Evolutionary conservation across 1,140 invertebrate genomes (phyloP).

Genomic region (Microplitis demolitor): DNA sequence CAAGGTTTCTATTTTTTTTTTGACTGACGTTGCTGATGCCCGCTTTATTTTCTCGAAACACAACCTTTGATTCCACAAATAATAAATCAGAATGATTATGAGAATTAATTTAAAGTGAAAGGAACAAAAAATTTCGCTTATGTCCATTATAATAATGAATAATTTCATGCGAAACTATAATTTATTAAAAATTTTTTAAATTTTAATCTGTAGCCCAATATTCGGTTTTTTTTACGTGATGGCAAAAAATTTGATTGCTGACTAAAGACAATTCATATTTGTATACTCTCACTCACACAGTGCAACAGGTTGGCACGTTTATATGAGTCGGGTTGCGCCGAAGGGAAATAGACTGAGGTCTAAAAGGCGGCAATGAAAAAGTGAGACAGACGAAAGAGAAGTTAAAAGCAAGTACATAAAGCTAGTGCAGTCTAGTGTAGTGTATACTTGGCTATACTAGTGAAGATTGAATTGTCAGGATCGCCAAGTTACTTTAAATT

Average conservation of each 20-base stretch:
- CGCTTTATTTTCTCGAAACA: too few species aligned
- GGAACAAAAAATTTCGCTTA: too few species aligned
- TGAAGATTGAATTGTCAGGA: too few species aligned
- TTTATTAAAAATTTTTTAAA: not conserved
- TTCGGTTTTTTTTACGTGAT: not conserved
- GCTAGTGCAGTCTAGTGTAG: not conserved
- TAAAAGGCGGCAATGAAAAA: not conserved
- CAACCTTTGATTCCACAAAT: too few species aligned
- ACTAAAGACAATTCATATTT: not conserved
- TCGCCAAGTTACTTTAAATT: too few species aligned
- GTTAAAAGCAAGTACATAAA: not conserved
- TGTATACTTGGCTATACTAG: too few species aligned
- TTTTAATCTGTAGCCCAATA: not conserved
- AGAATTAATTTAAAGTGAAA: too few species aligned
- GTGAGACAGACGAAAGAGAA: not conserved
- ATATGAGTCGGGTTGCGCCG: slow-evolving; percentile 6
- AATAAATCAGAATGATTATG: too few species aligned
- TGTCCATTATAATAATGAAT: too few species aligned
- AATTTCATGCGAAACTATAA: not conserved
- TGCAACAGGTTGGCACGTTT: slow-evolving; percentile 28
- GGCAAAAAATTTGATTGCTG: not conserved
- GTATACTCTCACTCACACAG: not conserved
- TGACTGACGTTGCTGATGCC: too few species aligned
- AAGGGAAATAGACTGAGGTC: slow-evolving; percentile 4
- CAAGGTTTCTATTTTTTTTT: too few species aligned